A percentile compares a stretch with the other conserved stretches of the same genome.
These are phyloP conservation scores for Lithophane socia DNA, from an alignment of 2,888 invertebrate species.

Conservation along the genomic window DNA sequence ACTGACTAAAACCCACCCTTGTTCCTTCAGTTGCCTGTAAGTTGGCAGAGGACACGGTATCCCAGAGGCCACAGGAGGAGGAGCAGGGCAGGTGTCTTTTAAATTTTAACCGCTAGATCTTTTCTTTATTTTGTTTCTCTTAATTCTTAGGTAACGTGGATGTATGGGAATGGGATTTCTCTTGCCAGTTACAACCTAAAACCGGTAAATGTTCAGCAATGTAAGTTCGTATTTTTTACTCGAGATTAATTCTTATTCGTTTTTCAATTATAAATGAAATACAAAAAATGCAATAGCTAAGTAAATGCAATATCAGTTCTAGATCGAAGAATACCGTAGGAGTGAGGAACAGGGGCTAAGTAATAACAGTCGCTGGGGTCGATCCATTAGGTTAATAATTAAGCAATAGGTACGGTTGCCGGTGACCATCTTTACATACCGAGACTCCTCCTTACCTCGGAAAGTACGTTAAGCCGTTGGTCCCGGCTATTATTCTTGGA, in stretches of 20 bases:
- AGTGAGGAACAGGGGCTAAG: no score
- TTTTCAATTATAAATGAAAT: background rate
- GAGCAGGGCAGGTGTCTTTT: background rate
- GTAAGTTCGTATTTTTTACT: constrained; percentile 48
- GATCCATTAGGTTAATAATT: no score
- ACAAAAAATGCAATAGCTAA: background rate
- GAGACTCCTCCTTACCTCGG: no score
- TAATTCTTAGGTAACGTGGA: constrained; percentile 64
- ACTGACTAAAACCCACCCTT: no score
- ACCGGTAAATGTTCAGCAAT: constrained; percentile 70
- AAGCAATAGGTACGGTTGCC: no score
- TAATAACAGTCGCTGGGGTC: no score
- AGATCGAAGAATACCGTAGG: background rate
- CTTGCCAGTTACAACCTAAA: constrained; percentile 79
- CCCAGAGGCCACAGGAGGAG: no score
- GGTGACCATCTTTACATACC: no score
- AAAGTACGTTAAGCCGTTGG: no score
- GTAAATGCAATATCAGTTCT: background rate
- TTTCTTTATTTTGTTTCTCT: background rate
- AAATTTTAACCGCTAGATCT: background rate
- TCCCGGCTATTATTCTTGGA: no score
- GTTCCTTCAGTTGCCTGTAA: no score
- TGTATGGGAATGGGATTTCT: constrained; percentile 80
- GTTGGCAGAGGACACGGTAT: no score
- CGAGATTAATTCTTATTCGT: background rate